These are phyloP conservation scores for Rhodophaea formosa DNA, from an alignment of 2,888 invertebrate genomes.

Conservation along the genomic window DNA sequence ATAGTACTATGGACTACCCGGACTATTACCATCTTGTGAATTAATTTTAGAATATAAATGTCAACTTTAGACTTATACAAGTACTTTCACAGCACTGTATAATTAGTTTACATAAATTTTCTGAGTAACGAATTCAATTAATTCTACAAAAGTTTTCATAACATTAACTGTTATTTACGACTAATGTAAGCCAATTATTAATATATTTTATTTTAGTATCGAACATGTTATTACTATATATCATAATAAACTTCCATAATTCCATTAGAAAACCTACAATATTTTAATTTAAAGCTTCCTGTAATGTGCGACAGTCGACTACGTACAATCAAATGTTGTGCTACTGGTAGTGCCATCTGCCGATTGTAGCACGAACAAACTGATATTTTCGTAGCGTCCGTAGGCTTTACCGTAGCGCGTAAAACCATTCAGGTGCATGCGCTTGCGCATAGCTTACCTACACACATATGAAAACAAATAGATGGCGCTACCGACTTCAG, in stretches of 20 bases:
- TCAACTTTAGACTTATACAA: slow-evolving; percentile 22
- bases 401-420: neutral
- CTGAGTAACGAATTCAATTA: too few relatives aligned
- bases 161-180: too few relatives aligned
- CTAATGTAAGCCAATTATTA: too few relatives aligned
- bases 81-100: neutral
- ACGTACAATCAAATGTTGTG: too few relatives aligned
- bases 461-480: neutral
- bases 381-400: slow-evolving; percentile 3
- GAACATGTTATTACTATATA: too few relatives aligned
- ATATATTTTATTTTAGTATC: too few relatives aligned
- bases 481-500: slow-evolving; percentile 3
- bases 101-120: neutral
- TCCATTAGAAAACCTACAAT: too few relatives aligned
- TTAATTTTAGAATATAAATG: slow-evolving; percentile 40
- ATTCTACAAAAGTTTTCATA: too few relatives aligned
- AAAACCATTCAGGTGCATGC: neutral
- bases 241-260: too few relatives aligned
- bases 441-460: neutral
- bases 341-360: slow-evolving; percentile 6
- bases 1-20: slow-evolving; percentile 34
- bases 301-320: too few relatives aligned
- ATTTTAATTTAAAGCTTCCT: too few relatives aligned
- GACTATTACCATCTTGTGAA: slow-evolving; percentile 50
- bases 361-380: neutral